A percentile compares a stretch with the other conserved stretches of the same genome.
These are phyloP conservation scores for Danaus chrysippus DNA, from an alignment of 2,888 invertebrate species.

Conservation along the genomic window DNA sequence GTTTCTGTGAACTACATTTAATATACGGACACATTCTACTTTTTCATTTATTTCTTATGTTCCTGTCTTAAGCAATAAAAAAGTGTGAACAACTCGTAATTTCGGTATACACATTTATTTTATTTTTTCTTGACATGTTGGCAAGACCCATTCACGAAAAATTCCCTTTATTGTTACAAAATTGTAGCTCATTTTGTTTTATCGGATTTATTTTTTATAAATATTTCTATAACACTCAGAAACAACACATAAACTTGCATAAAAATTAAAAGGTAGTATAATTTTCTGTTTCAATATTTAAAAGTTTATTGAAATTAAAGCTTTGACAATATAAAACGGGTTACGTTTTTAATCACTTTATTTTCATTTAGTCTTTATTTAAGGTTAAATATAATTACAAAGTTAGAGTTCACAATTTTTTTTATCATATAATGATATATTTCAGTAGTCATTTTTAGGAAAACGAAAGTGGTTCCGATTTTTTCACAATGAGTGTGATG, in stretches of 20 bases:
- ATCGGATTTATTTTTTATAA: too few relatives aligned
- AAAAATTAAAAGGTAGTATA: too few relatives aligned
- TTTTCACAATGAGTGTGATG: constrained; percentile 17
- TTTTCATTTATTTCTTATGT: constrained; percentile 5
- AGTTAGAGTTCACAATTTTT: constrained; percentile 5
- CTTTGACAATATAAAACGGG: too few relatives aligned
- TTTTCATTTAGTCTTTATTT: too few relatives aligned
- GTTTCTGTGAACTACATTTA: constrained; percentile 8
- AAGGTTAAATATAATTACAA: not conserved
- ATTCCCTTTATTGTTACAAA: too few relatives aligned
- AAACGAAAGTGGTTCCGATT: constrained; percentile 15
- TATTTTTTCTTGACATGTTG: not conserved
- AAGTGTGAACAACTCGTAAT: not conserved
- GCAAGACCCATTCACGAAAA: too few relatives aligned
- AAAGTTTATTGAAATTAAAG: too few relatives aligned
- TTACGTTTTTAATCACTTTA: too few relatives aligned
- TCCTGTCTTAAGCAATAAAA: not conserved
- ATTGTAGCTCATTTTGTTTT: too few relatives aligned
- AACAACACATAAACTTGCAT: too few relatives aligned
- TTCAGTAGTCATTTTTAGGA: not conserved
- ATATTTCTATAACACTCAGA: too few relatives aligned
- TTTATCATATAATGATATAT: constrained; percentile 10
- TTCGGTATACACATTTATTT: not conserved
- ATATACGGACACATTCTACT: constrained; percentile 7
- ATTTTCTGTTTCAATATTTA: too few relatives aligned